A percentile compares a stretch with the other conserved stretches of the same genome.
Conservation (phyloP, 2,113 vertebrate genomes). For the Macaca mulatta region DNA sequence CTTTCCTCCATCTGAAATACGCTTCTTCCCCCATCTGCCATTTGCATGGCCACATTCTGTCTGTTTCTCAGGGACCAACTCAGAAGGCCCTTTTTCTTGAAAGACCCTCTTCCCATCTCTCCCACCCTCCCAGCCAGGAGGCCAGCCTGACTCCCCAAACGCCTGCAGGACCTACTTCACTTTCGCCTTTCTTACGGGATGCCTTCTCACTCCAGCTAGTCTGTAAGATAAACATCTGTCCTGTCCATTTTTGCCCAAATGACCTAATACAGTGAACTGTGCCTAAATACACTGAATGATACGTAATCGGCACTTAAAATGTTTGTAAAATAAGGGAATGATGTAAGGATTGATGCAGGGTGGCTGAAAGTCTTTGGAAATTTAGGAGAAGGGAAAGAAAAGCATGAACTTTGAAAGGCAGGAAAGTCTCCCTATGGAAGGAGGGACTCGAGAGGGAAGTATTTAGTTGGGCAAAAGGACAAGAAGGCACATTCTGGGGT, state of each 20-base stretch:
- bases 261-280: not conserved
- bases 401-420: not conserved
- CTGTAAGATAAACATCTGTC: not conserved
- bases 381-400: not conserved
- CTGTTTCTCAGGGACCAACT: not conserved
- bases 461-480: not conserved
- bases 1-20: not conserved
- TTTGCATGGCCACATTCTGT: not conserved
- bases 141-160: not conserved
- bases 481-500: not conserved
- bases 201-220: not conserved
- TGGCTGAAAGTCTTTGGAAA: not conserved
- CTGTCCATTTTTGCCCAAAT: not conserved
- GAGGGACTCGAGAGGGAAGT: not conserved
- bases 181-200: too few relatives aligned
- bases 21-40: not conserved
- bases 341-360: not conserved
- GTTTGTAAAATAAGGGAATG: not conserved
- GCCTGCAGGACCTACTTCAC: not conserved
- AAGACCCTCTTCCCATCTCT: not conserved
- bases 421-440: not conserved
- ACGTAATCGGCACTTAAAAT: not conserved
- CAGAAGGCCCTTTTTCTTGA: not conserved
- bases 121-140: too few relatives aligned
- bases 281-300: not conserved